A percentile compares a stretch with the other conserved stretches of the same genome.
phyloP scores from a whole-genome alignment of 2,888 invertebrate genomes.

The Sycophila texana region DNA sequence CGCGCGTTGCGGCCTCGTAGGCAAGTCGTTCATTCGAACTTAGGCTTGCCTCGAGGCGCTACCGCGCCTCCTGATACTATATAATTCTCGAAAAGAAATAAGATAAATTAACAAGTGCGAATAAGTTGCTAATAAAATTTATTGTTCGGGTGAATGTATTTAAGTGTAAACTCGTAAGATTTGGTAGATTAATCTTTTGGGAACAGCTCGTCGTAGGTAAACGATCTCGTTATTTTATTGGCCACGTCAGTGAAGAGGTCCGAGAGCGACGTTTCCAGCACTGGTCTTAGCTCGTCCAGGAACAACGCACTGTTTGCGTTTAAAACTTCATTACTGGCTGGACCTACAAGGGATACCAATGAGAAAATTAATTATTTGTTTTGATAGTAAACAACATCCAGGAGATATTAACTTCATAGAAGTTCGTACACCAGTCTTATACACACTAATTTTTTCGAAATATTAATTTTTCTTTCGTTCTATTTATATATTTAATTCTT shows the following conservation, averaged over 20 bases:
- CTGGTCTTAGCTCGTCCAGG: constrained; percentile 82
- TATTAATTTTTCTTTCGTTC: too few relatives aligned
- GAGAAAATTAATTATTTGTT: too few relatives aligned
- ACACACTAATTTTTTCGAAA: too few relatives aligned
- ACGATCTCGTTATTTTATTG: constrained; percentile 82
- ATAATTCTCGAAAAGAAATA: too few relatives aligned
- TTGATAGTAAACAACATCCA: too few relatives aligned
- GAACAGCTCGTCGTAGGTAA: constrained; percentile 84
- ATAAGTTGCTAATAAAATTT: not conserved
- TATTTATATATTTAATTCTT: too few relatives aligned
- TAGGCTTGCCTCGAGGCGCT: too few relatives aligned
- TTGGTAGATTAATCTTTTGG: constrained; percentile 71
- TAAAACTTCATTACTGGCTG: constrained; percentile 82
- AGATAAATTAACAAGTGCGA: not conserved
- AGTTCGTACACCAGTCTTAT: too few relatives aligned
- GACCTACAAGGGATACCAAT: constrained; percentile 74
- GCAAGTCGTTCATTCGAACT: too few relatives aligned
- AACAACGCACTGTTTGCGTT: constrained; percentile 83
- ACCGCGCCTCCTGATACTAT: too few relatives aligned
- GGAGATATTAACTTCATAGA: too few relatives aligned
- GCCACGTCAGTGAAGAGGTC: constrained; percentile 83
- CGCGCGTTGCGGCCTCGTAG: too few relatives aligned
- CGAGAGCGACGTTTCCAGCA: constrained; percentile 80
- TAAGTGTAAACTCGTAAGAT: not conserved
- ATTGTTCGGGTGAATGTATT: constrained; percentile 4